phyloP scores from a whole-genome alignment of 2,113 vertebrate genomes.

The Chloroceryle aenea region DNA sequence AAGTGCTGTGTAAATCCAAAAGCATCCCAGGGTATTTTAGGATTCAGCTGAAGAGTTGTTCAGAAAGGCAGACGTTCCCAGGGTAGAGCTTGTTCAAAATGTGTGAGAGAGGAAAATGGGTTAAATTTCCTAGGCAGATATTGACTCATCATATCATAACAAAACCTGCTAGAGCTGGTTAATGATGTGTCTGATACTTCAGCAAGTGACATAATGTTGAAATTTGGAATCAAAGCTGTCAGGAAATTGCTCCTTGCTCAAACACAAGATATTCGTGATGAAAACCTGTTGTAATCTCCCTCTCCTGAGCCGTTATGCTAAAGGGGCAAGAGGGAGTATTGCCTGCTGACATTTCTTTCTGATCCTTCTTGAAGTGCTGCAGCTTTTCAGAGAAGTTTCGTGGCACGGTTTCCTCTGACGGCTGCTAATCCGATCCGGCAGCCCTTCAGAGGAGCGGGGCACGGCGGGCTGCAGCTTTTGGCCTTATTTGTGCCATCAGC shows the following conservation, averaged over 20 bases:
- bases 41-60: not conserved
- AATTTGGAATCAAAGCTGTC: conserved; percentile 72
- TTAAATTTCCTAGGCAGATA: conserved; percentile 65
- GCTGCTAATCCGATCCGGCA: conserved; percentile 37
- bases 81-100: not conserved
- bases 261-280: conserved; percentile 57
- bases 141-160: conserved; percentile 70
- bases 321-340: conserved; percentile 5
- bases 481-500: conserved; percentile 28
- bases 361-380: conserved; percentile 49
- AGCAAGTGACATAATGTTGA: conserved; percentile 71
- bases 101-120: not conserved
- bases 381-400: conserved; percentile 54
- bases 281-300: conserved; percentile 65
- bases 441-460: conserved; percentile 16
- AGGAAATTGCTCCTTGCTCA: conserved; percentile 60
- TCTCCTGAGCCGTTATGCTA: conserved; percentile 38
- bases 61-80: not conserved
- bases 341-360: conserved; percentile 42
- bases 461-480: not conserved
- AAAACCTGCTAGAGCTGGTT: conserved; percentile 69
- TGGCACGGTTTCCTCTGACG: conserved; percentile 23
- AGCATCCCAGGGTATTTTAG: not conserved
- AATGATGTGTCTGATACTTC: conserved; percentile 73
- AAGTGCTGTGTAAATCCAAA: not conserved